Base-by-base conservation (phyloP, 2,113 vertebrate genomes). In the Apaloderma vittatum region DNA sequence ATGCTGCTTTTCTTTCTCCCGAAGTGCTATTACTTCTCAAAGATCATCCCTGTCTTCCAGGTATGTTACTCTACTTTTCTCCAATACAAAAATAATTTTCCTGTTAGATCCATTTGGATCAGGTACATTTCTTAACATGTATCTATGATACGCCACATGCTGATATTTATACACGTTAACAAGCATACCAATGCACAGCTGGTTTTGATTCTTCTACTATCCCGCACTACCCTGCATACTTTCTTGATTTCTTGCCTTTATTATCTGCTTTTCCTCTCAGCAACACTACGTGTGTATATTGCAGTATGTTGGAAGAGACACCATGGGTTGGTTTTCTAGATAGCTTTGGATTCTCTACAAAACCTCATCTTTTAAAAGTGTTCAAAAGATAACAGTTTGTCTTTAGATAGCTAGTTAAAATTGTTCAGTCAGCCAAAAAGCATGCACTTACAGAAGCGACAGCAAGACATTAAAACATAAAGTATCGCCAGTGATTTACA, bases 401-500 rank as follows among this genome's bases (percentile, higher is more conserved):
- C 58, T 93, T 95, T 54, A 88, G 93, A 79, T 36, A 92, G 66
- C 58, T 90, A 95, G 40, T 91, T 91, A 95, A 90, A 95, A 88
- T 66, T 76, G 54, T 71, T 85, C 74, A 76, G 24, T 88, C 77
- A 86, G 74, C 81, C 70, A 91, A 91, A 89, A 93, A 87, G 34
- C 48, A 67, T 4, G 15, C 22, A 65, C 40, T 78, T 75, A 67
- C 46, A 57, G n/a, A 91, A 71, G 32, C 40, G 24, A 95, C 57
- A 94, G 83, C 43, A 67, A 94, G 80, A 87, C 11, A 17, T 1
- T 23, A 79, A 82, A 94, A 91, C 62, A 54, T 24, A 18, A 87
- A 75, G 4, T 17, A 78, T 29, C 52, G 43, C 36, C 52, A 57
- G 40, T 57, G 58, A 75, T 84, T 78, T 55, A 93, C 73, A 87